Conservation (phyloP, 2,113 vertebrate genomes). For the Nesoenas mayeri region DNA sequence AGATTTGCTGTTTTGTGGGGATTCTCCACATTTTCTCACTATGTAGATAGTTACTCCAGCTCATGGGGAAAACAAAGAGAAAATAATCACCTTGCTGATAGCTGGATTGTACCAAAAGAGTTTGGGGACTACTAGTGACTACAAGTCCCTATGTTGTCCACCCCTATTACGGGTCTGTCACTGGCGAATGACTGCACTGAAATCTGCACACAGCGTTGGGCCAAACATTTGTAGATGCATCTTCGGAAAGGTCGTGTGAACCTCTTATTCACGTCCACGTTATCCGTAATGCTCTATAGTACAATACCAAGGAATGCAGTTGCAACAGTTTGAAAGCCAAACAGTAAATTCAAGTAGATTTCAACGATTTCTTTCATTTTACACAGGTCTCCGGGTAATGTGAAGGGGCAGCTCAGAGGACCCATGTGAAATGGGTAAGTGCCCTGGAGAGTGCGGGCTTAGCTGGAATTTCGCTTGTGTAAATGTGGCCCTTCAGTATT, state of each 20-base stretch:
- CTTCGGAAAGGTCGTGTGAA: not conserved
- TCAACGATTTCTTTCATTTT: not conserved
- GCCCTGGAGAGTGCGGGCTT: not conserved
- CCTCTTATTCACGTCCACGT: not conserved
- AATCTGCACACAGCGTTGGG: not conserved
- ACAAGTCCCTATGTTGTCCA: not conserved
- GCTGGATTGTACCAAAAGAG: not conserved
- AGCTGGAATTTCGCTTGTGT: not conserved
- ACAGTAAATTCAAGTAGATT: not conserved
- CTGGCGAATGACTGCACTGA: not conserved
- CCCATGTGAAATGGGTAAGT: not conserved
- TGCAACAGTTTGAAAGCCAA: not conserved
- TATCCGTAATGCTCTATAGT: not conserved
- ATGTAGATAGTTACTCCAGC: not conserved
- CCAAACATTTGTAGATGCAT: not conserved
- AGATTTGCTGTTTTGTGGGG: not conserved
- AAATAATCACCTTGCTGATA: not conserved
- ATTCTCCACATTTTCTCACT: not conserved
- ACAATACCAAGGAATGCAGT: not conserved
- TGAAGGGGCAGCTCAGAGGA: not conserved
- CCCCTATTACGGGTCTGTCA: rapidly evolving
- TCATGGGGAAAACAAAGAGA: not conserved
- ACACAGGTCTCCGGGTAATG: not conserved
- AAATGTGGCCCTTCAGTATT: not conserved
- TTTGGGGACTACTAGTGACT: not conserved